Evolutionary conservation across 2,797 vertebrate genomes (phyloP), one percentile per base, ranked within the genome.

Genomic region (Nasua narica): DNA sequence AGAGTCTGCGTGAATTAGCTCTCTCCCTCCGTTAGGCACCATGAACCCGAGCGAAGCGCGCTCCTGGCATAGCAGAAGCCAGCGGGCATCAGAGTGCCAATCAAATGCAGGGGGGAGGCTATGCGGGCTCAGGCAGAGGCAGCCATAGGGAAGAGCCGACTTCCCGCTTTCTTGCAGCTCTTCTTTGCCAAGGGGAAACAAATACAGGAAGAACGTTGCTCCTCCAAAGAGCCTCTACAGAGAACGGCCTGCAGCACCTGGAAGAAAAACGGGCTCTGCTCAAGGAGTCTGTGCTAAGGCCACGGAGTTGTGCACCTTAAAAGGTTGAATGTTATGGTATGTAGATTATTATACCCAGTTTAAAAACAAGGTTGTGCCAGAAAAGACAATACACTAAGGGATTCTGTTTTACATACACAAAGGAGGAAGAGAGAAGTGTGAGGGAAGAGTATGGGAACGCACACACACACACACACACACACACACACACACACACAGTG

Each of bases 21-120:
- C 29, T 16, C 18, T 72, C 4, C 9, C 37, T 58, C 65, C 9
- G 4, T 40, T 91, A 0, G 14, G 4, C 0, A 6, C n/a, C 54
- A 15, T 0, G 6, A 56, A 21, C 76, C 77, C 43, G 15, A 84
- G 72, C n/a, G 11, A 32, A 77, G 52, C 1, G 5, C 0, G 1
- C 48, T 3, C 48, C 69, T 46, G 12, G 82, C 58, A 43, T 0
- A 4, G 0, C 2, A 43, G 19, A 54, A 56, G 37, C 50, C 9
- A 0, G 19, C 2, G 56, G 56, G 32, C 67, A 16, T 48, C 14
- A 15, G 21, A 9, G 50, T 27, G 23, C 52, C 10, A 10, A 1
- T 16, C 29, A 5, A 19, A 32, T 0, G 0, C 15, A 10, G 48
- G 89, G 9, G 2, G 16, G 65, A 78, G 29, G n/a, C n/a, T 11